Evolutionary conservation across 1,140 invertebrate genomes (phyloP).

Genomic region (Leptinotarsa lineolata): DNA sequence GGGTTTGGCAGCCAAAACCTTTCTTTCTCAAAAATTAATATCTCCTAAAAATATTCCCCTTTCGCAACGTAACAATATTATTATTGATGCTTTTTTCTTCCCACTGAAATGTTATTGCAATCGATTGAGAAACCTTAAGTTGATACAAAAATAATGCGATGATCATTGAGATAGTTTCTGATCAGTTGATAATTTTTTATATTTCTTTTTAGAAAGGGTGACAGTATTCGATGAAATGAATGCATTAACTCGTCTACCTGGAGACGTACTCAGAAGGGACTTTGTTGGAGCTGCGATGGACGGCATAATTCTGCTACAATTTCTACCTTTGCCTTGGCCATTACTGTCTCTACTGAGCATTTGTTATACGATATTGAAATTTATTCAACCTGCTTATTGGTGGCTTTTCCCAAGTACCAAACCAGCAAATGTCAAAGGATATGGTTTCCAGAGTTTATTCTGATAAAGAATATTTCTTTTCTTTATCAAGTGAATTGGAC

Average conservation of each 20-base stretch:
- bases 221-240: background rate
- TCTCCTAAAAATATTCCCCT: too few relatives aligned
- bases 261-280: background rate
- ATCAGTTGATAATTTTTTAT: background rate
- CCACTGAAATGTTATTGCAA: too few relatives aligned
- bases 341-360: background rate
- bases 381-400: constrained; percentile 1
- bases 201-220: constrained; percentile 2
- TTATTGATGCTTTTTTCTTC: too few relatives aligned
- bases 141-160: background rate
- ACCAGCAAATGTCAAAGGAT: background rate
- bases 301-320: background rate
- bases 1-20: too few relatives aligned
- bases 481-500: too few relatives aligned
- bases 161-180: background rate
- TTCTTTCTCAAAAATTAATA: too few relatives aligned
- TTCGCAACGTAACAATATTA: too few relatives aligned
- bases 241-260: background rate
- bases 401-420: constrained; percentile 1
- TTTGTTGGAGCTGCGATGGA: background rate
- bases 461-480: too few relatives aligned
- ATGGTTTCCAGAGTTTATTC: background rate
- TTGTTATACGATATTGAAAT: background rate
- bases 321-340: background rate
- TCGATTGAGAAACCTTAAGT: background rate